Evolutionary conservation across 2,113 vertebrate species (phyloP), one percentile per base, ranked within the genome.

Genomic region (Leucosticte australis): DNA sequence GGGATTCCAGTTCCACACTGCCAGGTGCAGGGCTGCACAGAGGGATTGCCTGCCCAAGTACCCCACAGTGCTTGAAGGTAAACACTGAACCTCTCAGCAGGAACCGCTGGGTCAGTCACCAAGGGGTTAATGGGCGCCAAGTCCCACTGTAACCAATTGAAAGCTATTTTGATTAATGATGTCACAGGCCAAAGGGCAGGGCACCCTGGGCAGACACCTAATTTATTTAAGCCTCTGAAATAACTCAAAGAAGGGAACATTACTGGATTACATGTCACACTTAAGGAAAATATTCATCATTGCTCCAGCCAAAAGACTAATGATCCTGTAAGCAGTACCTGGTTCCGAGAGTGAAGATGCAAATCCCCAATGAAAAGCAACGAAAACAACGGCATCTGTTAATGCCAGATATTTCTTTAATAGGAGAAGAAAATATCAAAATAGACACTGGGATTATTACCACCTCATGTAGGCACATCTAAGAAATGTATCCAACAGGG

Each of bases 181-280:
- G 98, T 98, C 97, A 97, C 67, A 95, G 99, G 98, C 97, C 98
- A 97, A 97, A 99, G 99, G 98, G 98, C 98, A 94, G 79, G 83
- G 97, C 98, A 98, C 98, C 98, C 98, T 98, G 98, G 98, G 98
- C 98, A 98, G 99, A 98, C 98, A 98, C 98, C 98, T 99, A 98
- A 99, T 99, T 99, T 98, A 99, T 99, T 99, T 99, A 98, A 99
- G 98, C 98, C 98, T 99, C 98, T 98, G 97, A 96, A 98, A 98
- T 97, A 96, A 98, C 98, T 98, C 98, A 98, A 97, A 97, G 96
- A 98, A 98, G 97, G 97, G 98, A 97, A 97, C 95, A 85, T 98
- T 94, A 96, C 97, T 91, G 98, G 98, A 97, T 97, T 97, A 98
- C 95, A 84, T 97, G 97, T 97, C 97, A 97, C 97, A 98, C 98